These are phyloP conservation scores for Henricia sp. DNA, from an alignment of 53 echinoderm and acorn worm species.

Conservation along the genomic window DNA sequence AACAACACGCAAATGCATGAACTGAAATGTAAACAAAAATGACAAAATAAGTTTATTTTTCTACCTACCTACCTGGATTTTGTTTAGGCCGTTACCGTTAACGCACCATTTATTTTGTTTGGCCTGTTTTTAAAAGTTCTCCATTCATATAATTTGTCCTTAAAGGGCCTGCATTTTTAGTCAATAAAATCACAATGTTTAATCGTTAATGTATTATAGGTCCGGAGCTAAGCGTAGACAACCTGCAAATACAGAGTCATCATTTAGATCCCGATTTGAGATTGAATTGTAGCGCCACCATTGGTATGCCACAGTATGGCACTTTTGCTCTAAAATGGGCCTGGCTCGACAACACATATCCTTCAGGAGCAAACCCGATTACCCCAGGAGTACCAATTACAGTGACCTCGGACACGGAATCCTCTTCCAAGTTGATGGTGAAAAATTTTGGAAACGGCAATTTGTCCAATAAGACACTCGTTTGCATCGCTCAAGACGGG, in stretches of 20 bases:
- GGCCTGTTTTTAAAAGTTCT: no score
- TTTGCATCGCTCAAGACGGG: conserved; percentile 32
- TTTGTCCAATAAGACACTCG: conserved; percentile 2
- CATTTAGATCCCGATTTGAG: conserved; percentile 26
- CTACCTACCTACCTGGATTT: no score
- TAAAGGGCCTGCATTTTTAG: no score
- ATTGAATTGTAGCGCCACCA: conserved; percentile 26
- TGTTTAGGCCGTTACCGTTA: no score
- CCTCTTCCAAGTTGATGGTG: not conserved
- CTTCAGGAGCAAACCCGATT: not conserved
- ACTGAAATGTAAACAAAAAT: no score
- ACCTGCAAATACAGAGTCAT: conserved; percentile 5
- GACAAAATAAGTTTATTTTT: no score
- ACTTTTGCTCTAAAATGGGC: not conserved
- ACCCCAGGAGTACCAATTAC: not conserved
- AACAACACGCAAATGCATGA: no score
- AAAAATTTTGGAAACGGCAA: conserved; percentile 4
- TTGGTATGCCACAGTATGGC: not conserved
- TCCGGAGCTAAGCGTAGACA: not conserved
- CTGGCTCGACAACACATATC: not conserved
- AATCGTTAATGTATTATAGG: not conserved
- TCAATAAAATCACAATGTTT: no score
- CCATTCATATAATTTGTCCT: no score
- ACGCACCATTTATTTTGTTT: no score
- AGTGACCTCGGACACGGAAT: not conserved